Conservation (phyloP, 2,888 invertebrate species). For the Antheraea yamamai region DNA sequence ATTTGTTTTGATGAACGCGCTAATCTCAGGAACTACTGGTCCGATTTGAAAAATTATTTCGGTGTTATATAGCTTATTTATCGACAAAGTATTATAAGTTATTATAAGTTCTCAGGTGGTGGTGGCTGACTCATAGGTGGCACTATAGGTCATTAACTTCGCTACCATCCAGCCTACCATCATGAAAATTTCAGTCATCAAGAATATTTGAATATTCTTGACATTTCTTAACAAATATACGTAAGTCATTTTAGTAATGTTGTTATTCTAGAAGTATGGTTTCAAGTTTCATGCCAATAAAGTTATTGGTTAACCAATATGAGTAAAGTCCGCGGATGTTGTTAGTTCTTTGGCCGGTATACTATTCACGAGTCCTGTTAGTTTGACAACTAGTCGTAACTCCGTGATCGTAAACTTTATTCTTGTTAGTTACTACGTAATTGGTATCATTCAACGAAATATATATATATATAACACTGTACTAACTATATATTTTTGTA, state of each 20-base stretch:
- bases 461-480: not conserved
- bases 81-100: no score
- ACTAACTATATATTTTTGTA: not conserved
- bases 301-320: slow-evolving; percentile 9
- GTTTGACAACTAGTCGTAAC: slow-evolving; percentile 7
- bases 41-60: no score
- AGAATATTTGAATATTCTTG: not conserved
- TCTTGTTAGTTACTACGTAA: slow-evolving; percentile 10
- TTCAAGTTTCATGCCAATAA: slow-evolving; percentile 5
- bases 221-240: not conserved
- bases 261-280: not conserved
- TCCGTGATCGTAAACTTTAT: slow-evolving; percentile 3
- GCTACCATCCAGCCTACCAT: not conserved
- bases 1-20: no score
- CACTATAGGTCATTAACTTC: no score
- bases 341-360: slow-evolving; percentile 7
- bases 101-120: no score
- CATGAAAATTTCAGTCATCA: not conserved
- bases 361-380: slow-evolving; percentile 5
- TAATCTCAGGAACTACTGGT: no score
- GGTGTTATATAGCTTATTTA: no score
- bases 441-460: slow-evolving; percentile 5
- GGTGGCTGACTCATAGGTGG: no score
- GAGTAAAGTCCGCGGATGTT: not conserved
- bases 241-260: not conserved